A percentile compares a stretch with the other conserved stretches of the same genome.
Evolutionary conservation across 2,888 invertebrate species (phyloP).

Genomic region (Euzophera pinguis): DNA sequence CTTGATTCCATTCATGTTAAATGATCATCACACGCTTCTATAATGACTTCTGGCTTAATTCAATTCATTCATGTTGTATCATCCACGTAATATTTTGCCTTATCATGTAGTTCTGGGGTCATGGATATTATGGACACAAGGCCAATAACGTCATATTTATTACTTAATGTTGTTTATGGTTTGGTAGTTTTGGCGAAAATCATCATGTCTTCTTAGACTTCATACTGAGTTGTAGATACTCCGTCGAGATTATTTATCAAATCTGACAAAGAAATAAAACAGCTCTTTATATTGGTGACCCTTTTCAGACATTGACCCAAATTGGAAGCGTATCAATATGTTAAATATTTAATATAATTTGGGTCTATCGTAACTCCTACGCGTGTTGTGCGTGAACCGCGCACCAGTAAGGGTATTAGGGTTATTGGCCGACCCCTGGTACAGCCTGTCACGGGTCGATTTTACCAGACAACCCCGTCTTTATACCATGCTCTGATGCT

Average conservation of each 20-base stretch:
- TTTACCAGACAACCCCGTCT: slow-evolving; percentile 38
- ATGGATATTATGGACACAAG: not conserved
- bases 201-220: too few relatives aligned
- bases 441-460: slow-evolving; percentile 67
- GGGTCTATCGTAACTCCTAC: not conserved
- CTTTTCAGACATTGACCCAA: slow-evolving; percentile 10
- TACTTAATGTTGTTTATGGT: too few relatives aligned
- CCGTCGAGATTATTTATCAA: too few relatives aligned
- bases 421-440: slow-evolving; percentile 66
- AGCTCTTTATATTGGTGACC: too few relatives aligned
- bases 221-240: too few relatives aligned
- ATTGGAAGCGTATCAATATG: slow-evolving; percentile 9
- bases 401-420: slow-evolving; percentile 51
- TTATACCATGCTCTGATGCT: slow-evolving; percentile 47
- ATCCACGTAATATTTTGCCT: not conserved
- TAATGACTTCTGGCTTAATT: too few relatives aligned
- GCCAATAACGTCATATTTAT: not conserved
- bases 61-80: not conserved
- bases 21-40: too few relatives aligned
- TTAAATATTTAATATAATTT: slow-evolving; percentile 6
- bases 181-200: too few relatives aligned
- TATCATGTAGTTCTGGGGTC: not conserved
- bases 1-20: not conserved
- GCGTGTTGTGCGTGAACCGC: slow-evolving; percentile 33
- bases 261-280: too few relatives aligned